Conservation (phyloP, 2,888 invertebrate species). For the Dendrolimus pini region DNA sequence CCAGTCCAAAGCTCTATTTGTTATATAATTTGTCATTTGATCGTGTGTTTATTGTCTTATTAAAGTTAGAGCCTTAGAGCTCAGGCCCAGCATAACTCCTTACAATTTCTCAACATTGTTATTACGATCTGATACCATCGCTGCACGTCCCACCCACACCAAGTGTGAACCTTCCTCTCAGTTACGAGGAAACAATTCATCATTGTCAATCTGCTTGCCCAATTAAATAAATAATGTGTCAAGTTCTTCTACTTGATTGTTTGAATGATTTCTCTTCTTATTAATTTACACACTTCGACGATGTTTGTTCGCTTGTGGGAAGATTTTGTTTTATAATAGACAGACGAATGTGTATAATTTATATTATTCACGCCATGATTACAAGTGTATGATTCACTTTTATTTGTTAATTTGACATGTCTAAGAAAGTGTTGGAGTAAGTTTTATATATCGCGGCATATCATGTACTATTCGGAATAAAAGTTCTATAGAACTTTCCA, state of each 20-base stretch:
- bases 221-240: slow-evolving; percentile 41
- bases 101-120: not conserved
- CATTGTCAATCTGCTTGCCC: slow-evolving; percentile 60
- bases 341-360: slow-evolving; percentile 1
- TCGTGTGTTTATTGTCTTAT: too few species aligned
- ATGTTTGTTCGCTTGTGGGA: too few species aligned
- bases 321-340: slow-evolving; percentile 4
- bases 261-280: slow-evolving; percentile 7
- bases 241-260: slow-evolving; percentile 7
- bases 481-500: too few species aligned
- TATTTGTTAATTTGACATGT: too few species aligned
- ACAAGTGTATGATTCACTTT: too few species aligned
- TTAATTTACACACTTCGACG: not conserved
- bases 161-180: slow-evolving; percentile 2
- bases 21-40: too few species aligned
- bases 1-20: too few species aligned
- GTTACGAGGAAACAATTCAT: slow-evolving; percentile 53
- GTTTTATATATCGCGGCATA: too few species aligned
- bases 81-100: not conserved
- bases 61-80: not conserved
- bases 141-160: slow-evolving; percentile 2
- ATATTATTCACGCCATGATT: not conserved
- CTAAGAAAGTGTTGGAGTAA: too few species aligned
- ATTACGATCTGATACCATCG: not conserved
- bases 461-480: too few species aligned